Evolutionary conservation across 2,797 vertebrate genomes (phyloP).

Genomic region (Pteronotus mesoamericanus): DNA sequence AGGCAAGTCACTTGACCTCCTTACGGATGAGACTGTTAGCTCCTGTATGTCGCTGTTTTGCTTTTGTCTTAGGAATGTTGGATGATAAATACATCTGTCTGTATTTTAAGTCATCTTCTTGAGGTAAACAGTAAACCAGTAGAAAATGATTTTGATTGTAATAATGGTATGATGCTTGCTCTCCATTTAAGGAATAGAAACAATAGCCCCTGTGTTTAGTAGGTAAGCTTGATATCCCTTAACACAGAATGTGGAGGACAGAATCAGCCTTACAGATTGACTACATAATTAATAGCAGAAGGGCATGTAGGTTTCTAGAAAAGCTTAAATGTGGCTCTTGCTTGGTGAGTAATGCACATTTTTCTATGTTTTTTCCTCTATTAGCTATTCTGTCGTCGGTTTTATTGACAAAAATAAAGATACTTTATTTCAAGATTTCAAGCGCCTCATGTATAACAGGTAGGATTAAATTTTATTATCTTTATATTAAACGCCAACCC

Average conservation of each 20-base stretch:
- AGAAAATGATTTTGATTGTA: conserved; percentile 10
- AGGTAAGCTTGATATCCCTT: neutral
- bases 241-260: neutral
- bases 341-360: neutral
- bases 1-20: conserved; percentile 61
- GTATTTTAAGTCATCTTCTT: conserved; percentile 41
- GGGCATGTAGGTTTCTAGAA: neutral
- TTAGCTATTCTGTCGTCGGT: conserved; percentile 94
- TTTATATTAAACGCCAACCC: neutral
- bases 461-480: conserved; percentile 75
- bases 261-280: neutral
- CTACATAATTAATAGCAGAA: neutral
- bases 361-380: neutral
- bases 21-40: conserved; percentile 39
- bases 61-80: conserved; percentile 61
- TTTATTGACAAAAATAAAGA: conserved; percentile 99
- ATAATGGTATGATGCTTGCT: neutral
- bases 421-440: conserved; percentile 99
- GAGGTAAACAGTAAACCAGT: conserved; percentile 60
- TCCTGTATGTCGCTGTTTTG: conserved; percentile 47
- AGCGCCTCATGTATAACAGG: conserved; percentile 99
- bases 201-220: neutral
- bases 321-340: neutral
- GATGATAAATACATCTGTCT: conserved; percentile 37
- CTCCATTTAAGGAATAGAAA: neutral